These are phyloP conservation scores for Eonycteris spelaea DNA, from an alignment of 2,113 vertebrate species.

Conservation along the genomic window DNA sequence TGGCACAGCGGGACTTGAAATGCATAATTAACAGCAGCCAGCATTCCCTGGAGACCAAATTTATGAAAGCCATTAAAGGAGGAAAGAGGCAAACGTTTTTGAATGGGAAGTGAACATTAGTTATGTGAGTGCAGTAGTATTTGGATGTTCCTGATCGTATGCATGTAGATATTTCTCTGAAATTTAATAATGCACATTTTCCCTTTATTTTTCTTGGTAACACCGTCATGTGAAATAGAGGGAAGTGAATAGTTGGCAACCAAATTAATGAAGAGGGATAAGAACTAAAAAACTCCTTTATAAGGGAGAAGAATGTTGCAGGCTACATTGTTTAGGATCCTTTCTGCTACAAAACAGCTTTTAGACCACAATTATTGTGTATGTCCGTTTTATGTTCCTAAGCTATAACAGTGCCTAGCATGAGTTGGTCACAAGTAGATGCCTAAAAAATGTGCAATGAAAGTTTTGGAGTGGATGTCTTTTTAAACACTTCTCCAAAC, in stretches of 20 bases:
- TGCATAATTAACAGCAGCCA: slow-evolving; percentile 61
- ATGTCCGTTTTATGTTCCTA: neutral
- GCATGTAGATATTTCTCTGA: neutral
- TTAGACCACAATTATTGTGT: neutral
- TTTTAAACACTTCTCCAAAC: neutral
- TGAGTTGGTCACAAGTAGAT: neutral
- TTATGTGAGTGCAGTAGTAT: neutral
- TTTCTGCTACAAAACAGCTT: neutral
- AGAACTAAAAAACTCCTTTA: slow-evolving; percentile 18
- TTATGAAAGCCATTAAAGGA: slow-evolving; percentile 39
- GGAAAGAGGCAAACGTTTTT: neutral
- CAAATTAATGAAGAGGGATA: slow-evolving; percentile 8
- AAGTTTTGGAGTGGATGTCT: neutral
- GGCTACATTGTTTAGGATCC: neutral
- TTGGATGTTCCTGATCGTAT: neutral
- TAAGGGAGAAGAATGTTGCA: neutral
- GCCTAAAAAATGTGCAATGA: neutral
- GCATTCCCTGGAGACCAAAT: neutral
- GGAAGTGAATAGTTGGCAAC: slow-evolving; percentile 42
- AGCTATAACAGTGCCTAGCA: neutral
- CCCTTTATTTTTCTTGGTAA: neutral
- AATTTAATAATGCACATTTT: neutral
- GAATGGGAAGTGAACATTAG: neutral
- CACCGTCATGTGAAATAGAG: neutral
- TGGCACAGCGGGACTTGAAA: slow-evolving; percentile 47